Conservation (phyloP, 2,888 invertebrate genomes). For the Aphelenchoides bicaudatus region DNA sequence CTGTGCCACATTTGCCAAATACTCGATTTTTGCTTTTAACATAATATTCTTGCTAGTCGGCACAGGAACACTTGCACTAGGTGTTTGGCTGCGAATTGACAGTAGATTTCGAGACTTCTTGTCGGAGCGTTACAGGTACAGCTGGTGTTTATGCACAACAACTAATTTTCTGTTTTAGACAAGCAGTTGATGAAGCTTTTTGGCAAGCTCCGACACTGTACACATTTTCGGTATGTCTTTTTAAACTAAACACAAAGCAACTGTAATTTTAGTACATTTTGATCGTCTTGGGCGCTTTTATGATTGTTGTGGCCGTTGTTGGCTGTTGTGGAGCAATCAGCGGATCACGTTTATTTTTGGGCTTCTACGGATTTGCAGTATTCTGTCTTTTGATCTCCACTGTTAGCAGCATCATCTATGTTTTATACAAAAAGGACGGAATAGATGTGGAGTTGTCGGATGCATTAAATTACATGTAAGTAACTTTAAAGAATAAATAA, state of each 20-base stretch:
- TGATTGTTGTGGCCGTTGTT: slow-evolving; percentile 54
- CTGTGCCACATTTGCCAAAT: slow-evolving; percentile 35
- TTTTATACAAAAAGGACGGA: slow-evolving; percentile 55
- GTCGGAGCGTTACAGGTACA: slow-evolving; percentile 58
- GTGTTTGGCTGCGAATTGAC: slow-evolving; percentile 55
- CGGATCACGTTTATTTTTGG: slow-evolving; percentile 40
- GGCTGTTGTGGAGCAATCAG: slow-evolving; percentile 57
- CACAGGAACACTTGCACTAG: slow-evolving; percentile 42
- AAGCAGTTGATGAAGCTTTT: slow-evolving; percentile 55
- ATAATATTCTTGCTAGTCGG: slow-evolving; percentile 55
- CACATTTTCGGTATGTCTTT: too few relatives aligned
- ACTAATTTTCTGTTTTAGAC: too few relatives aligned
- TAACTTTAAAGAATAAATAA: background rate
- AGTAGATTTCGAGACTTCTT: slow-evolving; percentile 57
- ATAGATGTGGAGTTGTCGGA: slow-evolving; percentile 59
- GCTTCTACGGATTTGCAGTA: slow-evolving; percentile 45
- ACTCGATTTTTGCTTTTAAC: slow-evolving; percentile 49
- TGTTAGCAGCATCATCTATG: slow-evolving; percentile 49
- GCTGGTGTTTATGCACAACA: too few relatives aligned
- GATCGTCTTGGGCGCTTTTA: slow-evolving; percentile 49
- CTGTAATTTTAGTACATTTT: too few relatives aligned
- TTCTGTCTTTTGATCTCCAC: slow-evolving; percentile 52
- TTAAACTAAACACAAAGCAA: too few relatives aligned
- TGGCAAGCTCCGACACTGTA: slow-evolving; percentile 59
- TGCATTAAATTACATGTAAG: slow-evolving; percentile 60